Percentiles rank a stretch among this genome's conserved stretches.
Evolutionary conservation across 2,113 vertebrate species (phyloP).

Genomic region (Nibea albiflora): DNA sequence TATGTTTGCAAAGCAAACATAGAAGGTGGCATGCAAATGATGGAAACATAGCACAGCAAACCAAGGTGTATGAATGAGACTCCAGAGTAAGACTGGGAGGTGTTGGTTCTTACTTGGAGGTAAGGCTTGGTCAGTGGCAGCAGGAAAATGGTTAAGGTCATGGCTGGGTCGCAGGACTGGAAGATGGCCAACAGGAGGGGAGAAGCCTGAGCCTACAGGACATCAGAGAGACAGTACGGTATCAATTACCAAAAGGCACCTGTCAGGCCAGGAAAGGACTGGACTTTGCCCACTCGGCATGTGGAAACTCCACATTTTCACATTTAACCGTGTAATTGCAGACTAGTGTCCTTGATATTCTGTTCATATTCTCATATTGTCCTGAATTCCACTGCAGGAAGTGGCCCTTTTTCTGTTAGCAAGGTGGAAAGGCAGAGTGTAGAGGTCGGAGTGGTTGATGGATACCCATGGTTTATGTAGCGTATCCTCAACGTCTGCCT

Average conservation of each 20-base stretch:
- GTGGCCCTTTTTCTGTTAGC: background rate
- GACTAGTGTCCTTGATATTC: background rate
- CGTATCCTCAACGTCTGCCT: too few relatives aligned
- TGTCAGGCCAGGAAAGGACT: background rate
- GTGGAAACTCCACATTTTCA: background rate
- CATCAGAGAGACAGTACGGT: conserved; percentile 70
- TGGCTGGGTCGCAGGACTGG: conserved; percentile 91
- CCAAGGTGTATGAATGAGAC: conserved; percentile 39
- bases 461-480: too few relatives aligned
- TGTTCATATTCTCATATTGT: background rate
- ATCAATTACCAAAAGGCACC: conserved; percentile 17
- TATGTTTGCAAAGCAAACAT: conserved; percentile 10
- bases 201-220: conserved; percentile 76
- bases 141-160: conserved; percentile 96
- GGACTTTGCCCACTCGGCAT: background rate
- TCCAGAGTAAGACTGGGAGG: conserved; percentile 74
- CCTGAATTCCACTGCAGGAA: background rate
- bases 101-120: conserved; percentile 94
- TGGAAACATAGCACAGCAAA: conserved; percentile 21
- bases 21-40: conserved; percentile 29
- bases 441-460: background rate
- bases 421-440: background rate
- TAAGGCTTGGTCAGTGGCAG: conserved; percentile 92
- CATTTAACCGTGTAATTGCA: background rate
- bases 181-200: conserved; percentile 91